Evolutionary conservation across 1,140 invertebrate genomes (phyloP), one percentile per base, ranked within the genome.

Genomic region (Drosophila arizonae): DNA sequence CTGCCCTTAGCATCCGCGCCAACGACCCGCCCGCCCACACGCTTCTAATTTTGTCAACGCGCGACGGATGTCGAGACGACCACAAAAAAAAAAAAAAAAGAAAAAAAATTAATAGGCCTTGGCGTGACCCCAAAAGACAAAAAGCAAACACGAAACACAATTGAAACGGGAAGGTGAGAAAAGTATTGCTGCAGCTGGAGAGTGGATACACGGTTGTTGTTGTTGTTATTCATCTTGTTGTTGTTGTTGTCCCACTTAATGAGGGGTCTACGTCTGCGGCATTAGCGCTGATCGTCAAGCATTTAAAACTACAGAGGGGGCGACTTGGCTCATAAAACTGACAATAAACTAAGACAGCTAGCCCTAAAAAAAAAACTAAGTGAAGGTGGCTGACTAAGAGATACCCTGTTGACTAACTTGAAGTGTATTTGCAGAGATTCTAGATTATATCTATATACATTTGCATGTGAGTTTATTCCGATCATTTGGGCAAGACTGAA

Each of bases 41-140:
- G 36, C 60, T 82, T 87, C 81, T 86, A 86, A 86, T 86, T 86
- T 87, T 79, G 81, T 87, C 79, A 77, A 54, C 81, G 69, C 70
- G 58, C 81, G 62, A 51, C 84, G 82, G 84, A 87, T 87, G 82
- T 77, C 72, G 72, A 39, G 36, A 43, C 72, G 72, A 82, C 82
- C 82, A 87, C 82, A 88, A 81, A 17, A 46, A 15, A 46, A 46
- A 46, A 46, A 15, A 3, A 46, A 8, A 46, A 45, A 15, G 1
- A 17, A 17, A 51, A 56, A 56, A 56, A 41, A 36, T 87, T 88
- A 87, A 88, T 87, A 87, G 82, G 76, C 79, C 66, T 57, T 45
- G 50, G 69, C 67, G 50, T 87, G 82, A 87, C 82, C 82, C 66
- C 67, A 78, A 81, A 78, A 26, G 50, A 66, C 55, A 46, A 43